A percentile compares a stretch with the other conserved stretches of the same genome.
phyloP scores from a whole-genome alignment of 2,113 vertebrate species.

The Misgurnus anguillicaudatus region DNA sequence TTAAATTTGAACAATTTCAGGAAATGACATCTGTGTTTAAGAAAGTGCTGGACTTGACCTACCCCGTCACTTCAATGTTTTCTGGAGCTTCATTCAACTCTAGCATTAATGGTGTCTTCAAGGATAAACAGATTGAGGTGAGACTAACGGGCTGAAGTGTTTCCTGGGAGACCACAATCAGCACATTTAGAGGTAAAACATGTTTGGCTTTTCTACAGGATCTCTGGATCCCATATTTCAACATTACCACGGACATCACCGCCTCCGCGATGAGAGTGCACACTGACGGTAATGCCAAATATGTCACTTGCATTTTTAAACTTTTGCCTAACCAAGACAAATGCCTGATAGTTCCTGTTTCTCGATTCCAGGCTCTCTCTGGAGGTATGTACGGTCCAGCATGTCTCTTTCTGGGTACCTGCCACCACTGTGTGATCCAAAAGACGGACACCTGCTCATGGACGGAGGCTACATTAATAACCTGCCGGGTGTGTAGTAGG shows the following conservation, averaged over 20 bases:
- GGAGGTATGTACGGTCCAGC: conserved; percentile 92
- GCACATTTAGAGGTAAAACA: neutral
- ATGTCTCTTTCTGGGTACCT: conserved; percentile 96
- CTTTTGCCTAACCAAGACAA: neutral
- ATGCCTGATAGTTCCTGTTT: neutral
- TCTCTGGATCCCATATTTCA: conserved; percentile 92
- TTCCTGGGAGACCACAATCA: neutral
- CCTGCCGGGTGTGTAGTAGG: conserved; percentile 81
- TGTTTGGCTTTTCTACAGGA: conserved; percentile 73
- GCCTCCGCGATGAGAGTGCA: conserved; percentile 90
- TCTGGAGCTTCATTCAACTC: conserved; percentile 90
- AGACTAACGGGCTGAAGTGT: no score
- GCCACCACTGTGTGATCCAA: conserved; percentile 94
- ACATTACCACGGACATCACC: conserved; percentile 90
- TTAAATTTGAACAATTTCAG: conserved; percentile 59
- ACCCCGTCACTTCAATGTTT: conserved; percentile 94
- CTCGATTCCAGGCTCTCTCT: conserved; percentile 82
- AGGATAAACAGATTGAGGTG: conserved; percentile 91
- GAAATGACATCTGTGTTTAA: conserved; percentile 86
- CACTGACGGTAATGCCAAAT: conserved; percentile 75
- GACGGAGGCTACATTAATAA: conserved; percentile 97
- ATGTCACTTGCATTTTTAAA: neutral
- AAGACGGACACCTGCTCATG: conserved; percentile 94
- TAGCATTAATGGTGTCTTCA: conserved; percentile 81
- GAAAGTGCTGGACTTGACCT: conserved; percentile 88